Percentiles rank a stretch among this genome's conserved stretches.
Conservation (phyloP, 2,113 vertebrate genomes). For the Morone chrysops region DNA sequence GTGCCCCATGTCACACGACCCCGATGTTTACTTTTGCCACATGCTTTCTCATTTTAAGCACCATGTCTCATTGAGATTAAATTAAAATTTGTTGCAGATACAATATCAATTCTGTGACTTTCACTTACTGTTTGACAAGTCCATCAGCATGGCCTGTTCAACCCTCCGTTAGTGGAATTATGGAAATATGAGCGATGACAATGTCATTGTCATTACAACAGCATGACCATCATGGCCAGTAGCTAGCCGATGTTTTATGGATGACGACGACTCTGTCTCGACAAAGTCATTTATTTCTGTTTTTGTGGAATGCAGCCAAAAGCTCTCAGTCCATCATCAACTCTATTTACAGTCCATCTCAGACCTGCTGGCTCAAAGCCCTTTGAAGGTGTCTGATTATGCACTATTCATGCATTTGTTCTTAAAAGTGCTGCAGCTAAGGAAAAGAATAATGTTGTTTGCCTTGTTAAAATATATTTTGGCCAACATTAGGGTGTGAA, state of each 20-base stretch:
- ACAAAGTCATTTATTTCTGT: constrained; percentile 27
- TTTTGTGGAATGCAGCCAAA: constrained; percentile 38
- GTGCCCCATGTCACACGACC: neutral
- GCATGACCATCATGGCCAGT: neutral
- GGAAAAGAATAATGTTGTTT: neutral
- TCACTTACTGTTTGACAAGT: constrained; percentile 12
- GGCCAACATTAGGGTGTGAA: neutral
- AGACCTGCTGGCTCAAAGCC: constrained; percentile 7
- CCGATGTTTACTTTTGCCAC: constrained; percentile 7
- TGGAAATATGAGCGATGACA: constrained; percentile 13
- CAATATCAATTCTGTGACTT: constrained; percentile 4
- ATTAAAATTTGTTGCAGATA: constrained; percentile 1
- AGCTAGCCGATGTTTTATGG: constrained; percentile 40
- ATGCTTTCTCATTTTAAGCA: neutral
- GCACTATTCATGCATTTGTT: constrained; percentile 1
- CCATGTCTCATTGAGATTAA: neutral
- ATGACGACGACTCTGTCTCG: constrained; percentile 9
- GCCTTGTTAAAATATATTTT: neutral
- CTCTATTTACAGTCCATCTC: constrained; percentile 16
- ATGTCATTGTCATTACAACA: constrained; percentile 26
- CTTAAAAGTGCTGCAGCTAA: neutral
- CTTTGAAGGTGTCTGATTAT: constrained; percentile 10
- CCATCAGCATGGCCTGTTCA: constrained; percentile 14
- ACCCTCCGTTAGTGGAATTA: neutral
- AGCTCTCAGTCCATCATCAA: neutral